phyloP scores from a whole-genome alignment of 2,888 invertebrate species.

The Dicranocentrus wangi region DNA sequence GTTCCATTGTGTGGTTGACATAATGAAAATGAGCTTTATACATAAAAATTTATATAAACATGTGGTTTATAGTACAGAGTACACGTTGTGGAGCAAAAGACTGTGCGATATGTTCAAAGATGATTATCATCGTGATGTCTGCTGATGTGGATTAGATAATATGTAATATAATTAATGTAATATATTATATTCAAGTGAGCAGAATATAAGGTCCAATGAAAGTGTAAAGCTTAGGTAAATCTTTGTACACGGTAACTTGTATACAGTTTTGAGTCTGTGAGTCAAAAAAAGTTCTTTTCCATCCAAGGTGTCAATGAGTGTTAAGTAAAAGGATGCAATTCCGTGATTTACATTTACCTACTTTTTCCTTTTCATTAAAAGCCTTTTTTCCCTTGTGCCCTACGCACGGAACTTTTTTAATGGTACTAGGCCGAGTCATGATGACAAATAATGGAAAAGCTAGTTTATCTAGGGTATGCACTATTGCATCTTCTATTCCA shows the following conservation, averaged over 20 bases:
- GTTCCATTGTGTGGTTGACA: neutral
- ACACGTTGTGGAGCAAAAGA: neutral
- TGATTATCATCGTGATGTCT: conserved; percentile 28
- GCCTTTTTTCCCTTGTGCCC: neutral
- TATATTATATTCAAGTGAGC: neutral
- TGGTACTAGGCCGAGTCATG: conserved; percentile 24
- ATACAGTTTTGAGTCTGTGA: too few relatives aligned
- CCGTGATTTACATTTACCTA: conserved; percentile 53
- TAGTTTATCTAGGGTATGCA: conserved; percentile 15
- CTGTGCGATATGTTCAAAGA: neutral
- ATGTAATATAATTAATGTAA: conserved; percentile 6
- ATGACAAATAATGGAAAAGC: too few relatives aligned
- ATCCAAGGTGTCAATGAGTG: conserved; percentile 36
- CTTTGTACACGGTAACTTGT: neutral
- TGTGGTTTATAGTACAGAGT: too few relatives aligned
- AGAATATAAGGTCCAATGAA: neutral
- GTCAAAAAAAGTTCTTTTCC: conserved; percentile 21
- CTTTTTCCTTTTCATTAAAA: conserved; percentile 17
- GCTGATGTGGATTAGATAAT: conserved; percentile 19
- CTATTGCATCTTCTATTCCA: conserved; percentile 25
- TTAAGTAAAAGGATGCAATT: conserved; percentile 1
- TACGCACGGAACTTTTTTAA: neutral
- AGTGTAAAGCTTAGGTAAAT: conserved; percentile 24
- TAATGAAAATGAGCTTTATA: too few relatives aligned
- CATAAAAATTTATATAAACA: too few relatives aligned